phyloP scores from a whole-genome alignment of 2,888 invertebrate genomes.

The Coenonympha glycerion region DNA sequence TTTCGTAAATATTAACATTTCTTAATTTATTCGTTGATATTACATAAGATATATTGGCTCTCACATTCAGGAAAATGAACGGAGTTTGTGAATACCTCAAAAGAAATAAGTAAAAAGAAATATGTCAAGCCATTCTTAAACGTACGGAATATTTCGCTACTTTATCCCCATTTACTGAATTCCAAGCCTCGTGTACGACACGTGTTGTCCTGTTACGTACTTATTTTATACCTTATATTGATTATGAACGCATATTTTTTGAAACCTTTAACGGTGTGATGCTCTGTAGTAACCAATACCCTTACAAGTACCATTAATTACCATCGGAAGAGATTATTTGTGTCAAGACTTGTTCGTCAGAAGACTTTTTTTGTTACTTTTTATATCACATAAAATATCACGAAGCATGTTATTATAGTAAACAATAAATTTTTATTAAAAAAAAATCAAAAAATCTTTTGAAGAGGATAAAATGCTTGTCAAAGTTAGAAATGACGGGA shows the following conservation, averaged over 20 bases:
- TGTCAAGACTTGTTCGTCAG: too few species aligned
- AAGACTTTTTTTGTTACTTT: too few species aligned
- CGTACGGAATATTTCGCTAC: background rate
- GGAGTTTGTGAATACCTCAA: slow-evolving; percentile 2
- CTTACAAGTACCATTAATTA: too few species aligned
- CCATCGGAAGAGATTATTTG: too few species aligned
- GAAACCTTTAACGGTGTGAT: too few species aligned
- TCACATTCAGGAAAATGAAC: background rate
- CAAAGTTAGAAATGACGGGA: background rate
- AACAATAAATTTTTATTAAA: too few species aligned
- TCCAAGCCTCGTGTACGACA: background rate
- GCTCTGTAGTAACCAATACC: too few species aligned
- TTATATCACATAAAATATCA: too few species aligned
- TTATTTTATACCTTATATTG: background rate
- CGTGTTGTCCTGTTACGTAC: background rate
- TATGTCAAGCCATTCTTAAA: slow-evolving; percentile 10
- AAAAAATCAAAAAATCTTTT: too few species aligned
- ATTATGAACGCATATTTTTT: background rate
- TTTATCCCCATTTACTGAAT: slow-evolving; percentile 5
- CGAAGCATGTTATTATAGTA: too few species aligned
- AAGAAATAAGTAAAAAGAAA: slow-evolving; percentile 7
- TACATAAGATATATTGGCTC: background rate
- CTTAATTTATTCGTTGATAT: background rate
- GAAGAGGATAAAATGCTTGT: too few species aligned
- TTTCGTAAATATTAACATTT: background rate